Percentiles rank a stretch among this genome's conserved stretches.
phyloP scores from a whole-genome alignment of 2,888 invertebrate species.

The Trachelus tabidus region DNA sequence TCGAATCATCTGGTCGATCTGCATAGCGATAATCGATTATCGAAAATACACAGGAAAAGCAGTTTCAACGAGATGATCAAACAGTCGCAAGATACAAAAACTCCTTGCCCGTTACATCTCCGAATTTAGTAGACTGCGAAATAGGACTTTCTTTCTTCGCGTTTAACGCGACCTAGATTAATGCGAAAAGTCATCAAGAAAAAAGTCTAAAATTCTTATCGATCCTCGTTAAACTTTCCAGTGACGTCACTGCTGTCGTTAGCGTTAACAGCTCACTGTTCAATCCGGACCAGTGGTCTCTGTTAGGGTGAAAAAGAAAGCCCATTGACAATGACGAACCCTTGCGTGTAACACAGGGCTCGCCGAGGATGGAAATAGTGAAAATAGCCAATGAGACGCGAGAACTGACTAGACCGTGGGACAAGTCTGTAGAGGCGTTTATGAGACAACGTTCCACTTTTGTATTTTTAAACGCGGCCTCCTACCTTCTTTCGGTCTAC shows the following conservation, averaged over 20 bases:
- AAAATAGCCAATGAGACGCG: neutral
- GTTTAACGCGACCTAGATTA: neutral
- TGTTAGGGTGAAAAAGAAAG: neutral
- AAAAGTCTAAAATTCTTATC: neutral
- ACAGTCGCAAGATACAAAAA: neutral
- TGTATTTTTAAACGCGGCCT: slow-evolving; percentile 50
- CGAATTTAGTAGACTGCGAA: slow-evolving; percentile 2
- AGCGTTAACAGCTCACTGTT: neutral
- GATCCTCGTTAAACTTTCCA: neutral
- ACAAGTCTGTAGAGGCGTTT: slow-evolving; percentile 16
- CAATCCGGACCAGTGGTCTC: neutral
- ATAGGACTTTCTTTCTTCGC: neutral
- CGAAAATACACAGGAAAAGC: neutral
- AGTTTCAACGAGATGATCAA: neutral
- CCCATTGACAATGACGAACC: neutral
- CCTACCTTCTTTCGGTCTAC: slow-evolving; percentile 50
- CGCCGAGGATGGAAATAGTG: neutral
- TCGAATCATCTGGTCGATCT: neutral
- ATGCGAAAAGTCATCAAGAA: neutral
- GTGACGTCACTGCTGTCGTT: neutral
- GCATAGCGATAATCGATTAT: neutral
- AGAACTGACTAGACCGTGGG: neutral
- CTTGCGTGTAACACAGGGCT: neutral
- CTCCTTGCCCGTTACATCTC: neutral
- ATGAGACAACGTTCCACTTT: slow-evolving; percentile 47